Evolutionary conservation across 2,888 invertebrate genomes (phyloP).

Genomic region (Drosophila meridiana): DNA sequence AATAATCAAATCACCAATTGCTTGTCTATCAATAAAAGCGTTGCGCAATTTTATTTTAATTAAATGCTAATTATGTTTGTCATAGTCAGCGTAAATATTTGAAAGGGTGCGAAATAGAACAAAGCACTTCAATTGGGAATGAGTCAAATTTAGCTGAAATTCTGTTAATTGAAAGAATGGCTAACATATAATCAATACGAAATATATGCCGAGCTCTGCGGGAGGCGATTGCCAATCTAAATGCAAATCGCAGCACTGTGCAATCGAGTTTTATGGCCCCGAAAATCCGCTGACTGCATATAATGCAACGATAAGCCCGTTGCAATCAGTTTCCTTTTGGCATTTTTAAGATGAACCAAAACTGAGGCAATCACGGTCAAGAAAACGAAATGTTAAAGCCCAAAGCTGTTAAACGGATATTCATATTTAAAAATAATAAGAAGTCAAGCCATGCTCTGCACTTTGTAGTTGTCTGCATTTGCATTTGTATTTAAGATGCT

Average conservation of each 20-base stretch:
- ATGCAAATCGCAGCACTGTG: constrained; percentile 67
- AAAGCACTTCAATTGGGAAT: constrained; percentile 5
- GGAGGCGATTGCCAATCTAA: constrained; percentile 60
- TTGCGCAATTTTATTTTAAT: constrained; percentile 75
- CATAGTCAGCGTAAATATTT: constrained; percentile 67
- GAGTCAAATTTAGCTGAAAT: constrained; percentile 14
- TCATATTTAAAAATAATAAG: neutral
- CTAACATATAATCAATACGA: constrained; percentile 7
- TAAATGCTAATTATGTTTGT: constrained; percentile 79
- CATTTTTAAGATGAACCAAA: neutral
- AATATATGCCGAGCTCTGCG: constrained; percentile 26
- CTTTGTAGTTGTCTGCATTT: constrained; percentile 8
- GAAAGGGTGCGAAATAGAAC: constrained; percentile 22
- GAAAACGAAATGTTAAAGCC: neutral
- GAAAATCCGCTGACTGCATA: constrained; percentile 27
- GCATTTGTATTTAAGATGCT: constrained; percentile 26
- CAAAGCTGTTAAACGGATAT: neutral
- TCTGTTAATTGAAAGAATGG: constrained; percentile 48
- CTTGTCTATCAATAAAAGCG: constrained; percentile 57
- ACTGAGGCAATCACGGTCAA: too few species aligned
- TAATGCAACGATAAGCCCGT: constrained; percentile 38
- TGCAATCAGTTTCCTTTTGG: constrained; percentile 11
- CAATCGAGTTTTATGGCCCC: constrained; percentile 54
- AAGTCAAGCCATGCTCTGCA: neutral
- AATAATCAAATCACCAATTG: constrained; percentile 75